These are phyloP conservation scores for Euzetes globulus DNA, from an alignment of 2,888 invertebrate genomes.

Conservation along the genomic window DNA sequence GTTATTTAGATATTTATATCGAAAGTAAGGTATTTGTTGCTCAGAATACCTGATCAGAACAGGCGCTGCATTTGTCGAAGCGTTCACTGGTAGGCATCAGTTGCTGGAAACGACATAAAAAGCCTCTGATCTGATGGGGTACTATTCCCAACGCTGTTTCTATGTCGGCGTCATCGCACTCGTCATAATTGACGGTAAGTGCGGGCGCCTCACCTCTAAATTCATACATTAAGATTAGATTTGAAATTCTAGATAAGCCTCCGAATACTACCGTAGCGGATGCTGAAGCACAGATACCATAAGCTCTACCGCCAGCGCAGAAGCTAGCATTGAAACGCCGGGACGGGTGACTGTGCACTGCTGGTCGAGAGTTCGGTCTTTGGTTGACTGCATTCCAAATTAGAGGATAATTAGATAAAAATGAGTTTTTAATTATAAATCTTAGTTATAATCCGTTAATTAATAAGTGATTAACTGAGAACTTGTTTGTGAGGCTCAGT, in stretches of 20 bases:
- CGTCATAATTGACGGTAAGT: constrained; percentile 54
- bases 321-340: constrained; percentile 82
- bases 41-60: constrained; percentile 57
- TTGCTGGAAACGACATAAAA: constrained; percentile 70
- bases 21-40: not conserved
- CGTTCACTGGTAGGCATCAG: constrained; percentile 74
- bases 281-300: constrained; percentile 79
- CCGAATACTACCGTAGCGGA: constrained; percentile 56
- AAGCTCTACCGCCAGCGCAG: constrained; percentile 82
- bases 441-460: too few species aligned
- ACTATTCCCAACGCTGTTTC: constrained; percentile 61
- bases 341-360: constrained; percentile 97
- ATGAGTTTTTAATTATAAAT: not conserved
- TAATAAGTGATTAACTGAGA: too few species aligned
- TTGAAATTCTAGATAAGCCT: not conserved
- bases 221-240: not conserved
- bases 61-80: constrained; percentile 86
- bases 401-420: not conserved
- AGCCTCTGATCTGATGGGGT: constrained; percentile 90
- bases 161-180: constrained; percentile 44
- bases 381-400: constrained; percentile 59
- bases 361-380: constrained; percentile 88
- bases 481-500: too few species aligned
- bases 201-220: constrained; percentile 36
- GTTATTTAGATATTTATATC: not conserved